A percentile compares a stretch with the other conserved stretches of the same genome.
phyloP scores from a whole-genome alignment of 2,113 vertebrate genomes.

The Lethenteron camtschaticum region DNA sequence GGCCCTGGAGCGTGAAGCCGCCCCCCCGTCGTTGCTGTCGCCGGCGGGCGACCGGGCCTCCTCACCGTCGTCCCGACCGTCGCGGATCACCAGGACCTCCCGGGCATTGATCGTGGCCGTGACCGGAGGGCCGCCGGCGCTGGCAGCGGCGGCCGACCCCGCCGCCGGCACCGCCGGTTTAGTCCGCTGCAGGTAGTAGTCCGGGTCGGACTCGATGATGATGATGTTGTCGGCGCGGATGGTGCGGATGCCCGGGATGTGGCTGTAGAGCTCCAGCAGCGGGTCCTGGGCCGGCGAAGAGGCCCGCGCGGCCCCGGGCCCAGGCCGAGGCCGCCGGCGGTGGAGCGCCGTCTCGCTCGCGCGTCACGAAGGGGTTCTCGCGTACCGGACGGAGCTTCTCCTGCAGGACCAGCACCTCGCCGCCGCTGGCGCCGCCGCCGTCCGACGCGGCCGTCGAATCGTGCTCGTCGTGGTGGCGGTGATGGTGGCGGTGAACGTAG shows the following conservation, averaged over 20 bases:
- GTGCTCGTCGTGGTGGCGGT: neutral
- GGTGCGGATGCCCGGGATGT: constrained; percentile 55
- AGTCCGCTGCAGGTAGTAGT: constrained; percentile 18
- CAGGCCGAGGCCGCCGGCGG: constrained; percentile 13
- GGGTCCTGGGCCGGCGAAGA: constrained; percentile 28
- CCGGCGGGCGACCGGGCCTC: constrained; percentile 25
- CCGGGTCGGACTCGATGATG: constrained; percentile 61
- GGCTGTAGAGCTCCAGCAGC: constrained; percentile 51
- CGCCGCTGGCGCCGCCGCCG: constrained; percentile 1
- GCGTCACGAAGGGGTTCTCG: constrained; percentile 43
- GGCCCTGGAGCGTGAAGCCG: constrained; percentile 23
- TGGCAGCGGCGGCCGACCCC: constrained; percentile 12
- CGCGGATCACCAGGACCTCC: constrained; percentile 37
- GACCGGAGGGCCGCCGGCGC: constrained; percentile 17
- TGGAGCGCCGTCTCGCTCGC: constrained; percentile 33
- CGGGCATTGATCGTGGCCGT: constrained; percentile 21
- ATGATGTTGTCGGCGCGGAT: constrained; percentile 72
- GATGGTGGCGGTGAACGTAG: too few species aligned
- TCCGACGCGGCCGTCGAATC: constrained; percentile 2
- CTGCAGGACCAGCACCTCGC: constrained; percentile 38
- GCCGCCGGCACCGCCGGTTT: neutral
- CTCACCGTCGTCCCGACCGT: constrained; percentile 40
- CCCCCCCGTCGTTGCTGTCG: constrained; percentile 21
- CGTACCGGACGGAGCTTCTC: constrained; percentile 41
- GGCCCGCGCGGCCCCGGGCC: constrained; percentile 16